A percentile compares a stretch with the other conserved stretches of the same genome.
Evolutionary conservation across 2,888 invertebrate species (phyloP).

Genomic region (Drosophila planitibia): DNA sequence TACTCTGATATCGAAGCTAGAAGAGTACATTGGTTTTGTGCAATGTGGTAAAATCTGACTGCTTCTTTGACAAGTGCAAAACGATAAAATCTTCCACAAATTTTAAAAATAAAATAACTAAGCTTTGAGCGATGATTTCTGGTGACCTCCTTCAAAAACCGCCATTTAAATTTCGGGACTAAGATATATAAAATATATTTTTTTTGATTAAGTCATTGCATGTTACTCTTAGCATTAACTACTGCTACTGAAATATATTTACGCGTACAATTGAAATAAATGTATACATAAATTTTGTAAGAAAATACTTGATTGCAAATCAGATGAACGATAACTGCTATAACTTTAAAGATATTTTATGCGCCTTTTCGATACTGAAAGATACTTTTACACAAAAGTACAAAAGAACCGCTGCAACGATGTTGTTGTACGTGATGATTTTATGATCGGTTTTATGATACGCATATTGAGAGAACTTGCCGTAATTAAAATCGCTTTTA

Average conservation of each 20-base stretch:
- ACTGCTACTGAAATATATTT: neutral
- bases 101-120: neutral
- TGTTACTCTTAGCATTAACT: neutral
- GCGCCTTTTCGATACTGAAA: neutral
- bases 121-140: neutral
- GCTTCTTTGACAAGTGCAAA: neutral
- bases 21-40: neutral
- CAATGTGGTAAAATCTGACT: neutral
- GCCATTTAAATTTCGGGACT: neutral
- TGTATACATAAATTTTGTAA: neutral
- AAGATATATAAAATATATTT: neutral
- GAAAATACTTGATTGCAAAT: neutral
- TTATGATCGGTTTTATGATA: constrained; percentile 58
- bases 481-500: constrained; percentile 52
- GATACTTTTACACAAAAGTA: constrained; percentile 6
- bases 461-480: constrained; percentile 31
- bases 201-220: neutral
- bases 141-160: too few species aligned
- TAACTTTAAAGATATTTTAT: neutral
- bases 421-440: constrained; percentile 39
- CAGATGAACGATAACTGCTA: neutral
- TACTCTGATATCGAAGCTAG: neutral
- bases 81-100: neutral
- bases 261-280: neutral
- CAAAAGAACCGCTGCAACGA: constrained; percentile 16